Conservation (phyloP, 2,888 invertebrate genomes). For the Leptopilina syphax region DNA sequence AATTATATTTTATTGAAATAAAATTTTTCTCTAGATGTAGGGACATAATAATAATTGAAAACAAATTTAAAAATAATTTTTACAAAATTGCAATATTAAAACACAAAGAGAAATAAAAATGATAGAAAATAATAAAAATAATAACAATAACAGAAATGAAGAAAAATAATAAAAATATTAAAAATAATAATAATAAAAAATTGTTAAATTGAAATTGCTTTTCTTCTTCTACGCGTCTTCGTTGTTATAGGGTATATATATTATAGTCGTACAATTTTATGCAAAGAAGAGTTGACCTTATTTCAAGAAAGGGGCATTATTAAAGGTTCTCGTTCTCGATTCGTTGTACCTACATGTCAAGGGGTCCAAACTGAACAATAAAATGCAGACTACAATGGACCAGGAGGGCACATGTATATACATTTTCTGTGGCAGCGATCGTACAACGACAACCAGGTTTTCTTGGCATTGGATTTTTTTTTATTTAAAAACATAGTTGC, state of each 20-base stretch:
- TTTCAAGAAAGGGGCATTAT: conserved; percentile 17
- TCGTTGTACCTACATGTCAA: conserved; percentile 31
- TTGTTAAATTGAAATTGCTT: not conserved
- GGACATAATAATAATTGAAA: no score
- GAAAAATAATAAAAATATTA: not conserved
- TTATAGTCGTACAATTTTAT: not conserved
- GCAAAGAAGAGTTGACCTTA: conserved; percentile 6
- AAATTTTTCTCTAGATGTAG: no score
- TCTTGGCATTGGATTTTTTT: not conserved
- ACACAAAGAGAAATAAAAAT: no score
- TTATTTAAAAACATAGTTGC: not conserved
- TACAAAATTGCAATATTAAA: no score
- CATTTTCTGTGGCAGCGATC: conserved; percentile 24
- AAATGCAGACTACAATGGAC: conserved; percentile 31
- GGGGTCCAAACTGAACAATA: conserved; percentile 14
- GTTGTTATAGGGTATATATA: not conserved
- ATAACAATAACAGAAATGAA: not conserved
- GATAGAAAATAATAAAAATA: no score
- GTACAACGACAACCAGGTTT: conserved; percentile 4
- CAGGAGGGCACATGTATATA: not conserved
- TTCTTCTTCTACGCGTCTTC: not conserved
- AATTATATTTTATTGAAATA: no score
- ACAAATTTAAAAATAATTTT: no score
- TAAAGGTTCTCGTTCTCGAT: conserved; percentile 19
- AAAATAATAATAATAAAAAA: not conserved